phyloP scores from a whole-genome alignment of 1,140 invertebrate species.

The fruit fly (Drosophila melanogaster) region DNA sequence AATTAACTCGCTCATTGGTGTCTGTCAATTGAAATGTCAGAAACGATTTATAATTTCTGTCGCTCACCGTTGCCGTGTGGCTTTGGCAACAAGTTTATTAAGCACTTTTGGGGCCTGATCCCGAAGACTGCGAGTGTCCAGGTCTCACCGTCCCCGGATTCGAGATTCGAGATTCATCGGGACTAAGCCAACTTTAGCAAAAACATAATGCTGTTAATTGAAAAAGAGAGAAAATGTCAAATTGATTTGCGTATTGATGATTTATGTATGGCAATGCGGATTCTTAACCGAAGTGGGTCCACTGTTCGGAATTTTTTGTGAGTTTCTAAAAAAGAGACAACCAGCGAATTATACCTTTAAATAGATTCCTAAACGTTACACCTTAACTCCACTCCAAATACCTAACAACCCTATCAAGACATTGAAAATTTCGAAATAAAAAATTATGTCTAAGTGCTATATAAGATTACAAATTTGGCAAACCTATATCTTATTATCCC shows the following conservation, averaged over 20 bases:
- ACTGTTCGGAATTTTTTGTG: constrained; percentile 2
- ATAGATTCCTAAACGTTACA: too few relatives aligned
- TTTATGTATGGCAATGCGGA: constrained; percentile 53
- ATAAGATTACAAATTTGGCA: too few relatives aligned
- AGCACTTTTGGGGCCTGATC: constrained; percentile 56
- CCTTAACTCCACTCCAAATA: too few relatives aligned
- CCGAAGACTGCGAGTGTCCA: constrained; percentile 11
- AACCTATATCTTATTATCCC: not conserved
- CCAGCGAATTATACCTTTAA: not conserved
- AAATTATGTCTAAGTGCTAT: too few relatives aligned
- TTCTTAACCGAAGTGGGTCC: constrained; percentile 7
- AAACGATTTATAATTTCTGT: constrained; percentile 82
- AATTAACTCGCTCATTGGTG: constrained; percentile 83
- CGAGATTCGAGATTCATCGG: constrained; percentile 5
- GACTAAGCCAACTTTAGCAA: constrained; percentile 67
- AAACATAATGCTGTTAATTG: constrained; percentile 83
- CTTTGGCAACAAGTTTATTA: constrained; percentile 76
- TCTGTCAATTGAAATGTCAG: constrained; percentile 83
- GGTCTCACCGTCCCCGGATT: not conserved
- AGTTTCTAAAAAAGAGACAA: not conserved
- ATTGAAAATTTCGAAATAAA: too few relatives aligned
- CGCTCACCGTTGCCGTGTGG: constrained; percentile 45
- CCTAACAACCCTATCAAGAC: too few relatives aligned
- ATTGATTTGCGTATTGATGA: constrained; percentile 74
- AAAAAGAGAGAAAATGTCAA: constrained; percentile 73